Percentiles rank a stretch among this genome's conserved stretches.
These are phyloP conservation scores for Passer montanus DNA, from an alignment of 2,113 vertebrate species.

Conservation along the genomic window DNA sequence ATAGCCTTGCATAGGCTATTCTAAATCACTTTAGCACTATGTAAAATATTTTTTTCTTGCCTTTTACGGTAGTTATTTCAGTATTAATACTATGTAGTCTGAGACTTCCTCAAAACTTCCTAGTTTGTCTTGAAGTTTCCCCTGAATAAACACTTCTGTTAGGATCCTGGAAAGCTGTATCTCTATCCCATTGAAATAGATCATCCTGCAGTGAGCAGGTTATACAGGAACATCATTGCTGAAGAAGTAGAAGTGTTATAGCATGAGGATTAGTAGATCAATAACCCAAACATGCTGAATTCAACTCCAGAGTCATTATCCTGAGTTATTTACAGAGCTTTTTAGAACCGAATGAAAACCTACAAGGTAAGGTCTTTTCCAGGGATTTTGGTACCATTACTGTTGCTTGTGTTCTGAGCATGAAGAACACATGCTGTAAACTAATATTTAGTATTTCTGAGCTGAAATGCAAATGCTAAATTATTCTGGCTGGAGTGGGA, in stretches of 20 bases:
- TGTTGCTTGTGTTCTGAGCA: neutral
- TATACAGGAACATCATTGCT: neutral
- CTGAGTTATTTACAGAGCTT: neutral
- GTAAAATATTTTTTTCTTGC: neutral
- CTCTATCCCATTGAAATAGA: neutral
- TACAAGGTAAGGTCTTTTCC: neutral
- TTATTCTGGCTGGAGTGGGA: neutral
- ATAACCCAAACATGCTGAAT: neutral
- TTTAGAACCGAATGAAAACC: neutral
- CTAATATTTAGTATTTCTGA: neutral
- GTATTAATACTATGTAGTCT: neutral
- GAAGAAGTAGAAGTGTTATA: neutral
- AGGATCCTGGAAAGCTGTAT: neutral
- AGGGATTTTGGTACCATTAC: neutral
- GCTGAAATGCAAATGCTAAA: neutral
- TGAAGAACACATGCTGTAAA: neutral
- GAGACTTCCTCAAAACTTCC: neutral
- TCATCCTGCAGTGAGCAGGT: neutral
- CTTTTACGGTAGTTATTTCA: constrained; percentile 1
- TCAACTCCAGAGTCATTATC: neutral
- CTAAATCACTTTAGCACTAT: neutral
- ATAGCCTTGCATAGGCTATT: neutral
- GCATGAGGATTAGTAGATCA: neutral
- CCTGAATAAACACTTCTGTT: neutral
- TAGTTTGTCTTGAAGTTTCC: neutral